Base-by-base conservation (phyloP, 2,797 vertebrate genomes). In the Gymnoscopelus microlampas region DNA sequence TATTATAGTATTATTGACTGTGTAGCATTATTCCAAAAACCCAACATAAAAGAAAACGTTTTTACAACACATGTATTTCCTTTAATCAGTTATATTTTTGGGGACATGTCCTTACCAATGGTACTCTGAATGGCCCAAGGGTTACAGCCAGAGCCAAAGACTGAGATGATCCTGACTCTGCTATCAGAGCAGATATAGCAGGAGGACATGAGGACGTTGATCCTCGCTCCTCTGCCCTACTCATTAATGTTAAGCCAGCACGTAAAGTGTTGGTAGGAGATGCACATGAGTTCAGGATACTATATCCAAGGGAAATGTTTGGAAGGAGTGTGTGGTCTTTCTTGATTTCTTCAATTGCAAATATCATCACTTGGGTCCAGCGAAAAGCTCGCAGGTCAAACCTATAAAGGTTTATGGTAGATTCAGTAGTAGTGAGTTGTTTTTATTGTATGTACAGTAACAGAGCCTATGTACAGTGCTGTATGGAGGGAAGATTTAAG, bases 331-430 rank as follows among this genome's bases (percentile, higher is more conserved):
- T 44, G n/a, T 69, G 12, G 70, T 91, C 75, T 55, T 78, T 77
- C 81, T 95, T 95, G 54, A 95, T 92, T 85, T 94, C 93, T 53
- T 94, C 89, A 76, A 94, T 88, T 55, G 93, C 87, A 85, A 92
- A 95, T 44, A 91, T 92, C 93, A 94, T 94, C 58, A 89, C 76
- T 77, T 93, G 92, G 2, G 88, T 89, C 93, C 93, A 94, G 12
- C 92, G 88, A 72, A 93, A 94, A 63, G 89, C 90, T 67, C 91
- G 86, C 23, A 93, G 74, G 66, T 94, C 90, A 83, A 93, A 93
- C 64, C 93, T 95, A 55, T 64, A 81, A 73, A 65, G 0, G 5
- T 56, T 66, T 57, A 2, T 19, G 19, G 19, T 19, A 19, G 19
- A 19, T 19, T 19, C 19, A 19, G 19, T 19, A 19, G 19, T 19